Conservation (phyloP, 2,797 vertebrate genomes). For the Scarus forsteni region DNA sequence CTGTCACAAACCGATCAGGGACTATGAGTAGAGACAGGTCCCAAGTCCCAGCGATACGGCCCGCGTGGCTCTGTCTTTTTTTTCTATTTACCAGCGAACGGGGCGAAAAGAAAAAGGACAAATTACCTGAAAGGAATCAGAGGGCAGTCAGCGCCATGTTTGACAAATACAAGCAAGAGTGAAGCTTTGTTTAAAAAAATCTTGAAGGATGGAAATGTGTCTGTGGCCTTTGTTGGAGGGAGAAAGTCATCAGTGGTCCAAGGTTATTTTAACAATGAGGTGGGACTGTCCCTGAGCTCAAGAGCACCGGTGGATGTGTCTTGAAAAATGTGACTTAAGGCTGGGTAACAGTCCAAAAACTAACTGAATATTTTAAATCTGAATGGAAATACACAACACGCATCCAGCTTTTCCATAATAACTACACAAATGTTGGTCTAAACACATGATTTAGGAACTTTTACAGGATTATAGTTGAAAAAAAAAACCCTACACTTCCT, state of each 20-base stretch:
- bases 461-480: too few relatives aligned
- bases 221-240: constrained; percentile 63
- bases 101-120: constrained; percentile 52
- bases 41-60: constrained; percentile 50
- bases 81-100: constrained; percentile 37
- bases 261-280: constrained; percentile 58
- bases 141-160: constrained; percentile 47
- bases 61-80: constrained; percentile 26
- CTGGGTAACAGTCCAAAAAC: constrained; percentile 4
- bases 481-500: too few relatives aligned
- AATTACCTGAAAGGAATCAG: constrained; percentile 50
- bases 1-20: constrained; percentile 73
- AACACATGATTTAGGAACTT: constrained; percentile 74
- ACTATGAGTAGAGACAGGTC: constrained; percentile 67
- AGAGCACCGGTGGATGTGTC: constrained; percentile 47
- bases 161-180: constrained; percentile 69
- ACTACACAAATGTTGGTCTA: constrained; percentile 76
- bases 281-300: constrained; percentile 36
- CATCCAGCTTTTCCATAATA: too few relatives aligned
- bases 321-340: constrained; percentile 53
- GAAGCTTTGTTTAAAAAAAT: constrained; percentile 49
- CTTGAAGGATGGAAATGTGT: constrained; percentile 56
- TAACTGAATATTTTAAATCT: too few relatives aligned
- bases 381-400: too few relatives aligned
- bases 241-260: constrained; percentile 59